Evolutionary conservation across 2,888 invertebrate species (phyloP).

Genomic region (Scrobipalpa atriplicella): DNA sequence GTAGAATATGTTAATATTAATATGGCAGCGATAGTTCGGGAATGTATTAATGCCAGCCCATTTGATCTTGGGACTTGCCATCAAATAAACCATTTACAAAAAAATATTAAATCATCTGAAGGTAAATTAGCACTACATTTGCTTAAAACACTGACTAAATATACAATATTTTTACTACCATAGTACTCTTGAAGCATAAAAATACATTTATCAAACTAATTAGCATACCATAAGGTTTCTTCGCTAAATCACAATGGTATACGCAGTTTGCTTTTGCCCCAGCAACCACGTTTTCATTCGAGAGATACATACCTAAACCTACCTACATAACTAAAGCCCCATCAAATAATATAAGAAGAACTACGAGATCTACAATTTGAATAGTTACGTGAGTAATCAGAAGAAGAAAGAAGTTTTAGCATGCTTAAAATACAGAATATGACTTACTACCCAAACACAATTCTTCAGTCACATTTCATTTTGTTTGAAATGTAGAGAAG

Average conservation of each 20-base stretch:
- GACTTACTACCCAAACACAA: not conserved
- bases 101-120: not conserved
- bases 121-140: constrained; percentile 18
- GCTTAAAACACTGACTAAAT: constrained; percentile 37
- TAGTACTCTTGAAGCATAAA: not conserved
- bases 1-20: too few species aligned
- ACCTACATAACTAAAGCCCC: constrained; percentile 18
- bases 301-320: constrained; percentile 10
- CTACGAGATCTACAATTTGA: constrained; percentile 22
- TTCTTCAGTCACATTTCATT: not conserved
- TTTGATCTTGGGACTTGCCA: constrained; percentile 1
- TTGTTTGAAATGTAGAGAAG: constrained; percentile 13
- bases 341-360: not conserved
- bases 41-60: constrained; percentile 46
- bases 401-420: not conserved
- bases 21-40: constrained; percentile 45
- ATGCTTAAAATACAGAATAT: not conserved
- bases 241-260: not conserved
- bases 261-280: not conserved
- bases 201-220: not conserved
- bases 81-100: not conserved
- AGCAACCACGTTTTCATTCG: constrained; percentile 7
- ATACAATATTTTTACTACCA: constrained; percentile 5
- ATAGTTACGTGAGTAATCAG: not conserved
- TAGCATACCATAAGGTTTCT: not conserved